phyloP scores from a whole-genome alignment of 2,113 vertebrate genomes.

The Elaphurus davidianus region DNA sequence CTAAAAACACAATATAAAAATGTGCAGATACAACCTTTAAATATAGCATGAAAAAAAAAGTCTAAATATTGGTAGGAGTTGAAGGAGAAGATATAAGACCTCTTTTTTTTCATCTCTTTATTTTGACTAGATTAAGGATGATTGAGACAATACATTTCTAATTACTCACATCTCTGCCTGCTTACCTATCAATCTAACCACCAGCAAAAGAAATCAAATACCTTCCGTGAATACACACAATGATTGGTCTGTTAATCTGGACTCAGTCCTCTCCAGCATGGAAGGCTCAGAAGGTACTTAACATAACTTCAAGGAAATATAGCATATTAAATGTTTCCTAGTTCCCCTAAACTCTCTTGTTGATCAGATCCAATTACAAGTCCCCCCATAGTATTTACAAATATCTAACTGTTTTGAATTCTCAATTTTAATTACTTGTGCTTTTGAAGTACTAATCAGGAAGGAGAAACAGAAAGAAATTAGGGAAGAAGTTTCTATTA shows the following conservation, averaged over 20 bases:
- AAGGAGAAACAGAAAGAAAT: neutral
- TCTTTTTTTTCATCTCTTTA: neutral
- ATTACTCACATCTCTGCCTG: neutral
- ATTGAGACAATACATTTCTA: neutral
- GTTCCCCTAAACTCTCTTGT: neutral
- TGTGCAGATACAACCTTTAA: neutral
- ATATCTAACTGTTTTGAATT: neutral
- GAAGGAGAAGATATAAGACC: neutral
- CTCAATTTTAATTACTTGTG: neutral
- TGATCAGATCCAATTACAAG: neutral
- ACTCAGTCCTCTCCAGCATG: neutral
- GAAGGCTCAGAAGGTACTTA: neutral
- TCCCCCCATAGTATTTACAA: neutral
- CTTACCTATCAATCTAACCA: neutral
- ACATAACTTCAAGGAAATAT: neutral
- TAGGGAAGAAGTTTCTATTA: neutral
- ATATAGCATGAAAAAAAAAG: neutral
- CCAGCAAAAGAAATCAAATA: neutral
- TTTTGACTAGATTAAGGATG: neutral
- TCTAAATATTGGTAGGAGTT: neutral
- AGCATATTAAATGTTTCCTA: neutral
- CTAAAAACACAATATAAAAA: neutral
- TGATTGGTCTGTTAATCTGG: neutral
- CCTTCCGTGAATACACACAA: neutral
- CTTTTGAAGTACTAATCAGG: neutral